These are phyloP conservation scores for Cordilura impudica DNA, from an alignment of 2,888 invertebrate genomes.

Conservation along the genomic window DNA sequence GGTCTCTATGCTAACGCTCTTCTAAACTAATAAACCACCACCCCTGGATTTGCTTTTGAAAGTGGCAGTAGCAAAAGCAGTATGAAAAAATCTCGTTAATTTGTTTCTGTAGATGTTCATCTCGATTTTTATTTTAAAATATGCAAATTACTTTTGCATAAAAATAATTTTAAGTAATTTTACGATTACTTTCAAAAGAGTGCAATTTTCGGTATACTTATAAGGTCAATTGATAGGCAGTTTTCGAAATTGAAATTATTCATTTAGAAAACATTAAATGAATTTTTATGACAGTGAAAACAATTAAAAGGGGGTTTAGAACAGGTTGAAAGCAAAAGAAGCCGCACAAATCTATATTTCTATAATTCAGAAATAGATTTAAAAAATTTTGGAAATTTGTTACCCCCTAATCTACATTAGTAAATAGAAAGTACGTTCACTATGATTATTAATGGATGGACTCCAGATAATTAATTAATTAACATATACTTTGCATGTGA, in stretches of 20 bases:
- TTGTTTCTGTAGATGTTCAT: slow-evolving; percentile 51
- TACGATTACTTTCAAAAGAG: background rate
- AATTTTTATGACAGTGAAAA: slow-evolving; percentile 40
- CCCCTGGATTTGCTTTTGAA: background rate
- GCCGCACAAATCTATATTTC: no score
- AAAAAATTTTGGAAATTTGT: no score
- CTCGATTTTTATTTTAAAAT: slow-evolving; percentile 54
- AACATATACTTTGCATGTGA: no score
- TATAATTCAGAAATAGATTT: no score
- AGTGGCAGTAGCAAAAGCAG: background rate
- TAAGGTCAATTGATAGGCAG: slow-evolving; percentile 48
- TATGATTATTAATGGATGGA: no score
- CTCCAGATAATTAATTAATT: no score
- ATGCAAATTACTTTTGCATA: slow-evolving; percentile 56
- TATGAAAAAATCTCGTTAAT: slow-evolving; percentile 47
- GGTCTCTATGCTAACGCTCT: background rate
- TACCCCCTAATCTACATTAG: no score
- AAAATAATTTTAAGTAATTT: slow-evolving; percentile 55
- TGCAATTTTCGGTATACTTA: background rate
- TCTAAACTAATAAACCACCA: slow-evolving; percentile 19
- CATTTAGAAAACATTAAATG: slow-evolving; percentile 51
- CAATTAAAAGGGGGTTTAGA: background rate
- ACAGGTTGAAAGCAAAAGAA: background rate
- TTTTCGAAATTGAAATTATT: slow-evolving; percentile 40
- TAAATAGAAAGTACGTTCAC: no score